phyloP scores from a whole-genome alignment of 1,140 invertebrate genomes.

The Monomorium pharaonis region DNA sequence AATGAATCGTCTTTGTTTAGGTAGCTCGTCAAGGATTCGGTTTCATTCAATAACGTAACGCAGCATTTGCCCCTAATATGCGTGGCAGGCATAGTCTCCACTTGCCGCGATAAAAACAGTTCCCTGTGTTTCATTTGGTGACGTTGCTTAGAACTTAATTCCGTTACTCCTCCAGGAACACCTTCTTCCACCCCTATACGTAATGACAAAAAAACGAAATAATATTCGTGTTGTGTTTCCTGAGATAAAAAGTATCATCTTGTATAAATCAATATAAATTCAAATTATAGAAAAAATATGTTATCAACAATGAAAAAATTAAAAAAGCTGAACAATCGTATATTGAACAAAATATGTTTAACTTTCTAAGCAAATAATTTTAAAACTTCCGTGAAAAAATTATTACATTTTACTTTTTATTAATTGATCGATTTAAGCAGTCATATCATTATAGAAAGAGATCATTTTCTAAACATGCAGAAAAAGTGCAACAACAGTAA shows the following conservation, averaged over 20 bases:
- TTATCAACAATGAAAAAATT: slow-evolving; percentile 23
- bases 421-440: background rate
- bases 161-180: slow-evolving; percentile 85
- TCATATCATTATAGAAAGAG: background rate
- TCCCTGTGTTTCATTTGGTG: slow-evolving; percentile 99
- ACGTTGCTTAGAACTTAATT: slow-evolving; percentile 90
- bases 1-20: slow-evolving; percentile 99
- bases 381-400: slow-evolving; percentile 2
- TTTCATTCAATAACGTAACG: slow-evolving; percentile 99
- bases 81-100: slow-evolving; percentile 98
- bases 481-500: slow-evolving; percentile 1
- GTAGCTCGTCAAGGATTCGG: slow-evolving; percentile 97
- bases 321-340: slow-evolving; percentile 33
- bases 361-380: slow-evolving; percentile 12
- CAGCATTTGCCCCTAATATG: slow-evolving; percentile 99
- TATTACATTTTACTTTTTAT: background rate
- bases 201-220: slow-evolving; percentile 47
- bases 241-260: background rate
- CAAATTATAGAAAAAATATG: slow-evolving; percentile 46
- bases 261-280: background rate
- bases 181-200: slow-evolving; percentile 85
- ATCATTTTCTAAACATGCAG: background rate
- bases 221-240: background rate
- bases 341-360: slow-evolving; percentile 5
- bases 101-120: slow-evolving; percentile 98